Percentiles rank a stretch among this genome's conserved stretches.
These are phyloP conservation scores for Burhinus oedicnemus DNA, from an alignment of 2,113 vertebrate genomes.

Conservation along the genomic window DNA sequence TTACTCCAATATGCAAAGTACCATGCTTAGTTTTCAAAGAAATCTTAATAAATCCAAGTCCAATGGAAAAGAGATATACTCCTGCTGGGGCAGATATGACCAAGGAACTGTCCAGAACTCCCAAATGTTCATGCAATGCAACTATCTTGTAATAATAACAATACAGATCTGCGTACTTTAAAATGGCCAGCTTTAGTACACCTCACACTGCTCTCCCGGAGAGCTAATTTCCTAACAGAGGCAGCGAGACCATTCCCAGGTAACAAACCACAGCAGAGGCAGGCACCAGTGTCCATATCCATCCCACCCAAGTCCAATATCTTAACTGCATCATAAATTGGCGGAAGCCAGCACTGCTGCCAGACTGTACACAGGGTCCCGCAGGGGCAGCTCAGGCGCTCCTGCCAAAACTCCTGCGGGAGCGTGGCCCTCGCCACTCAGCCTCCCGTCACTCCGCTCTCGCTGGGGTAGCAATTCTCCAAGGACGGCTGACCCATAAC, in stretches of 20 bases:
- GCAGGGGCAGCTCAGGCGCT: neutral
- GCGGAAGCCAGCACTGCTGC: neutral
- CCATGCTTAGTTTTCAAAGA: neutral
- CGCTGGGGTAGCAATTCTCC: neutral
- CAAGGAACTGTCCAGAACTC: neutral
- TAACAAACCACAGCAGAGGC: neutral
- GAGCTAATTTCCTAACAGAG: neutral
- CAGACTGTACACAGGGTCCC: rapidly evolving
- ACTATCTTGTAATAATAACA: neutral
- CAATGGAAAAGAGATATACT: neutral
- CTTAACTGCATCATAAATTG: neutral
- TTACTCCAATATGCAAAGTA: neutral
- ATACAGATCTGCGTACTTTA: neutral
- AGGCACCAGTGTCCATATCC: neutral
- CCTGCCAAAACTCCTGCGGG: neutral
- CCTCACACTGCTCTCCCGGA: neutral
- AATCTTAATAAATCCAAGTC: neutral
- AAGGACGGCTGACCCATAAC: neutral
- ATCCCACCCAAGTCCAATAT: neutral
- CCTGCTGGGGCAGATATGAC: neutral
- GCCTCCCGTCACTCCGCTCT: neutral
- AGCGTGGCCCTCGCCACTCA: neutral
- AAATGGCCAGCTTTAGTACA: neutral
- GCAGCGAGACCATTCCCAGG: neutral
- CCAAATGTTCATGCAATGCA: neutral